Evolutionary conservation across 2,113 vertebrate genomes (phyloP).

Genomic region (Elanus axillaris): DNA sequence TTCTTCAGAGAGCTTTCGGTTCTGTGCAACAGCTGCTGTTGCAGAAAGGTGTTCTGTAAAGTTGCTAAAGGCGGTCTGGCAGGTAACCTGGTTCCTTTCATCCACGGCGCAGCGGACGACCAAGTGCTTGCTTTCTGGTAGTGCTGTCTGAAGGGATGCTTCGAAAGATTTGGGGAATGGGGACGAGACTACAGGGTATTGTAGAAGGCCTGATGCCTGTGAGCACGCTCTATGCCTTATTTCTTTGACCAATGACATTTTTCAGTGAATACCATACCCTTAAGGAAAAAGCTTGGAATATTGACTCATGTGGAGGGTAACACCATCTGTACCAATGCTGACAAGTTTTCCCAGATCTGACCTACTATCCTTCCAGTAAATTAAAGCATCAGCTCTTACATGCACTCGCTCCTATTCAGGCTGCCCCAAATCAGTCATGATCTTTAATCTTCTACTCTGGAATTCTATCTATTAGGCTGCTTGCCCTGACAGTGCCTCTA

Average conservation of each 20-base stretch:
- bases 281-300: neutral
- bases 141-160: neutral
- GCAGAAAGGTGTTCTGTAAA: neutral
- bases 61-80: neutral
- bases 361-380: neutral
- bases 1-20: neutral
- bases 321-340: neutral
- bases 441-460: neutral
- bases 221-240: neutral
- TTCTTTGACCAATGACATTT: neutral
- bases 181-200: neutral
- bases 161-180: neutral
- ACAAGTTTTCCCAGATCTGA: neutral
- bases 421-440: neutral
- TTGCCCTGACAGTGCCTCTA: neutral
- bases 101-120: neutral
- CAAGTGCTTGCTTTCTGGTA: neutral
- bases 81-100: neutral
- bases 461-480: neutral
- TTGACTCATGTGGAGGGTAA: neutral
- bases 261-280: neutral
- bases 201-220: neutral
- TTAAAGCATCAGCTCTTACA: neutral
- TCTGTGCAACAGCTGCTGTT: neutral
- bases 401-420: neutral